Percentiles rank a stretch among this genome's conserved stretches.
phyloP scores from a whole-genome alignment of 2,888 invertebrate genomes.

The Zootermopsis nevadensis region DNA sequence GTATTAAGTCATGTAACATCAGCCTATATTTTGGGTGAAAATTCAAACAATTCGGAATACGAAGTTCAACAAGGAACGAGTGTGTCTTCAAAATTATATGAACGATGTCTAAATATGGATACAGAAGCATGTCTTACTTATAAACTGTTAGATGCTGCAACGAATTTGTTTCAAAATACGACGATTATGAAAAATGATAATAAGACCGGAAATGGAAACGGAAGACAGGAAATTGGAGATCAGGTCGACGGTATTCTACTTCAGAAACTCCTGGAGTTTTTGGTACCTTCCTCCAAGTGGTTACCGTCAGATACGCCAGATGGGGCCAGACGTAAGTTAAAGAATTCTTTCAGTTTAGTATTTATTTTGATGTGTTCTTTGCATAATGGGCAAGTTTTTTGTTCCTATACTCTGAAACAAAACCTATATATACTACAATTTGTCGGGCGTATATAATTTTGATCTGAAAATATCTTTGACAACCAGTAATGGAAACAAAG shows the following conservation, averaged over 20 bases:
- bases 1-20: not conserved
- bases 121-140: not conserved
- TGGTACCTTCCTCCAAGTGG: not conserved
- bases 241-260: not conserved
- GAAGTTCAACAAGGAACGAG: not conserved
- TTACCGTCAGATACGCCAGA: not conserved
- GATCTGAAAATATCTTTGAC: no score
- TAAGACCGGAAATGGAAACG: not conserved
- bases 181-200: not conserved
- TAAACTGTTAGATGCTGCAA: not conserved
- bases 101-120: not conserved
- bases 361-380: no score
- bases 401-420: no score
- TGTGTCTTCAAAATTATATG: not conserved
- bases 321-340: not conserved
- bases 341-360: no score
- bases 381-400: no score
- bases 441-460: no score
- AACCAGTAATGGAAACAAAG: no score
- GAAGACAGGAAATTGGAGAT: conserved; percentile 2
- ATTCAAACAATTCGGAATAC: not conserved
- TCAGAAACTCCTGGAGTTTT: not conserved
- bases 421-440: no score
- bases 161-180: not conserved
- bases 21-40: not conserved